phyloP scores from a whole-genome alignment of 2,888 invertebrate species.

The Lithophane semibrunnea region DNA sequence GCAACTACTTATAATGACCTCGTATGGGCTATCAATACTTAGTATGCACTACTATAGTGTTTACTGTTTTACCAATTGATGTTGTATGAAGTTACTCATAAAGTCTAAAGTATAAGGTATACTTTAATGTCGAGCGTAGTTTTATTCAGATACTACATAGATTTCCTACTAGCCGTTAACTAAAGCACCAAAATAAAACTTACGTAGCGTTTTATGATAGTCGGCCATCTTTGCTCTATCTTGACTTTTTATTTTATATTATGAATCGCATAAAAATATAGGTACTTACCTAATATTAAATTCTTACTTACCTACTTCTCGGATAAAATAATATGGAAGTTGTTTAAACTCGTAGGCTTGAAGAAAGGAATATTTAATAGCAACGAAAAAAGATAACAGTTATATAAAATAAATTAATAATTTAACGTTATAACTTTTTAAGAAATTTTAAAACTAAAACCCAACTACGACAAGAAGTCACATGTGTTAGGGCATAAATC shows the following conservation, averaged over 20 bases:
- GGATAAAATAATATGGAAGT: slow-evolving; percentile 4
- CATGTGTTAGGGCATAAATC: too few species aligned
- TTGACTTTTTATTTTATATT: slow-evolving; percentile 21
- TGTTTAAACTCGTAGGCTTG: background rate
- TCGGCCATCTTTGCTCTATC: slow-evolving; percentile 18
- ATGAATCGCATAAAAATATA: slow-evolving; percentile 19
- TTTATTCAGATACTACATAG: slow-evolving; percentile 40
- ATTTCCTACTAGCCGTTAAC: slow-evolving; percentile 55
- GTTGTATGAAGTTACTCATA: slow-evolving; percentile 47
- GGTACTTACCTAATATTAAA: too few species aligned
- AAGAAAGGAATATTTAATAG: background rate
- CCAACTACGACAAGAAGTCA: too few species aligned
- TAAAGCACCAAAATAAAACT: slow-evolving; percentile 45
- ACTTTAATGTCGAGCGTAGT: slow-evolving; percentile 33
- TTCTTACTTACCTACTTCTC: background rate
- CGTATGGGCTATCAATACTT: slow-evolving; percentile 26
- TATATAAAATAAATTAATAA: background rate
- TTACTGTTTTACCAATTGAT: slow-evolving; percentile 37
- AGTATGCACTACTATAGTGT: background rate
- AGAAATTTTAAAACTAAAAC: too few species aligned
- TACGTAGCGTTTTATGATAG: slow-evolving; percentile 29
- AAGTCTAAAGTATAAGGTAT: slow-evolving; percentile 30
- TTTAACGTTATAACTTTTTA: background rate
- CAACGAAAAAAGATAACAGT: background rate
- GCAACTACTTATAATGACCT: slow-evolving; percentile 31